Percentiles rank a stretch among this genome's conserved stretches.
phyloP scores from a whole-genome alignment of 2,113 vertebrate species.

The Galemys pyrenaicus region DNA sequence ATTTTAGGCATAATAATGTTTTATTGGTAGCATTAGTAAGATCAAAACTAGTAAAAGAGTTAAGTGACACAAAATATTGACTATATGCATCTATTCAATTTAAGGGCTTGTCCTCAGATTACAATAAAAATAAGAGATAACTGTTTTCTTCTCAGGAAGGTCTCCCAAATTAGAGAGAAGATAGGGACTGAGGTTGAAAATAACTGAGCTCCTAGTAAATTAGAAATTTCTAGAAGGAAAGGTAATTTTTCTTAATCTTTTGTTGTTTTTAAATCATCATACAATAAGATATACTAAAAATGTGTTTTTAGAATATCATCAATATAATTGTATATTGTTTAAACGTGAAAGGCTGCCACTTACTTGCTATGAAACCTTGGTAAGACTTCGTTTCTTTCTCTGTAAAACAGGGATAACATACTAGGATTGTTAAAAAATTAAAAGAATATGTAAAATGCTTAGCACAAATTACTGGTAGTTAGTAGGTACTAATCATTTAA shows the following conservation, averaged over 20 bases:
- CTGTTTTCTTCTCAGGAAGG: background rate
- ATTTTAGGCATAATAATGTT: background rate
- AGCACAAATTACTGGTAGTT: background rate
- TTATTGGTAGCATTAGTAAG: background rate
- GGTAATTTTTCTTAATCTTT: background rate
- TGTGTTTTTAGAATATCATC: background rate
- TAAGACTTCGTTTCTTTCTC: background rate
- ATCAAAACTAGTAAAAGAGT: background rate
- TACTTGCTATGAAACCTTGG: background rate
- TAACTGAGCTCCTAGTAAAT: background rate
- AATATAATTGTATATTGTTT: background rate
- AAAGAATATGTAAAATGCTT: background rate
- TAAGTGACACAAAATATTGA: background rate
- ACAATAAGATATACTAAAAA: background rate
- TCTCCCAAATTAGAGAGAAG: background rate
- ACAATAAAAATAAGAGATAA: background rate
- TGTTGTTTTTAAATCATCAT: background rate
- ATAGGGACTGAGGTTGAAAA: background rate
- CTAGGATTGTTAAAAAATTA: background rate
- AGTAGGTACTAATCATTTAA: background rate
- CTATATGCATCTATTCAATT: background rate
- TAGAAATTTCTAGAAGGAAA: background rate
- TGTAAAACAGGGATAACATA: background rate
- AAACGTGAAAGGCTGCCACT: background rate
- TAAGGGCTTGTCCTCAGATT: background rate